These are phyloP conservation scores for Eulithis testata DNA, from an alignment of 2,888 invertebrate species.

Conservation along the genomic window DNA sequence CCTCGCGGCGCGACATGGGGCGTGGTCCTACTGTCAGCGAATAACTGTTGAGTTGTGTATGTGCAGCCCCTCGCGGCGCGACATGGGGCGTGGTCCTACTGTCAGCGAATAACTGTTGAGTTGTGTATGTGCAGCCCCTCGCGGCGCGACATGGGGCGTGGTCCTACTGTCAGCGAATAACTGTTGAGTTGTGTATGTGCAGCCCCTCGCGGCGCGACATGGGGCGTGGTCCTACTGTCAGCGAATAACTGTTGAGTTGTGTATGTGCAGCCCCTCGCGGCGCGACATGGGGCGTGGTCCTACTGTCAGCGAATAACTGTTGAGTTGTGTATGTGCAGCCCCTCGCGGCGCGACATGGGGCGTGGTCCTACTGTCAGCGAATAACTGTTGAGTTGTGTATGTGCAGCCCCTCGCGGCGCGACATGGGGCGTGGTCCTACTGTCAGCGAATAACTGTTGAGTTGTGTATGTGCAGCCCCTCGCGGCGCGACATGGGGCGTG, in stretches of 20 bases:
- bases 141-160: slow-evolving; percentile 93
- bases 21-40: slow-evolving; percentile 66
- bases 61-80: slow-evolving; percentile 91
- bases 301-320: not conserved
- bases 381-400: not conserved
- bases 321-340: slow-evolving; percentile 72
- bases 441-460: not conserved
- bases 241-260: not conserved
- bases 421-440: slow-evolving; percentile 90
- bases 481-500: slow-evolving; percentile 93
- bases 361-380: slow-evolving; percentile 66
- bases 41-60: not conserved
- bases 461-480: slow-evolving; percentile 86
- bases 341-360: slow-evolving; percentile 95
- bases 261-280: slow-evolving; percentile 88
- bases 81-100: slow-evolving; percentile 90
- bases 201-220: slow-evolving; percentile 93
- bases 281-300: slow-evolving; percentile 92
- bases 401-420: slow-evolving; percentile 91
- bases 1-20: slow-evolving; percentile 95
- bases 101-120: not conserved
- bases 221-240: slow-evolving; percentile 86
- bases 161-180: slow-evolving; percentile 51
- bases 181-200: slow-evolving; percentile 6
- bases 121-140: slow-evolving; percentile 86